Evolutionary conservation across 2,113 vertebrate species (phyloP), one percentile per base, ranked within the genome.

Genomic region (Gavia stellata): DNA sequence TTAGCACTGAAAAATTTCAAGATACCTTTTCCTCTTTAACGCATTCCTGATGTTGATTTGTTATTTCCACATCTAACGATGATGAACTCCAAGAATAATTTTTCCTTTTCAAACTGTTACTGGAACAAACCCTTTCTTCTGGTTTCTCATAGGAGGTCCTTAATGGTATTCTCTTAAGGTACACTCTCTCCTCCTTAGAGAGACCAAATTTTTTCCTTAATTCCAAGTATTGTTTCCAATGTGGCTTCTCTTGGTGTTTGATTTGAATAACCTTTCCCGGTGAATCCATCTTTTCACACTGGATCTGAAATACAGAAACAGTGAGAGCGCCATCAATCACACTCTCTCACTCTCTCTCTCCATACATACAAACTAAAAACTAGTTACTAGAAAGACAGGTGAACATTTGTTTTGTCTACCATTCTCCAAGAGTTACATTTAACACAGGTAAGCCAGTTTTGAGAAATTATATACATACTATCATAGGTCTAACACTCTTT

Each of bases 151-250:
- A 45, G 28, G 65, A 34, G 67, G 67, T 42, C 25, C 29, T 70
- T 71, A 92, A 36, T 66, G 97, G 97, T 83, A 98, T 94, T 95
- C 94, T 98, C 18, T 42, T 98, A 50, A 98, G 97, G 68, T 82
- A 95, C 31, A 98, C 97, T 92, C 93, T 98, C 83, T 98, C 94
- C 74, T 98, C 97, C 92, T 98, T 98, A 80, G 34, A 94, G 33
- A 98, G 95, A 73, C 98, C 97, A 96, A 98, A 98, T 52, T 81
- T 95, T 73, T 90, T 97, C 96, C 97, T 98, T 86, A 98, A 88
- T 92, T 98, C 97, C 95, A 94, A 81, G 94, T 97, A 93, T 11
- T 59, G 94, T 93, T 96, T 97, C 95, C 90, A 49, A 40, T 65
- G 62, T 63, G 82, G 86, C 38, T 91, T 80, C 50, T 97, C 97